Percentiles rank a stretch among this genome's conserved stretches.
Conservation (phyloP, 2,113 vertebrate genomes). For the Podocnemis expansa region DNA sequence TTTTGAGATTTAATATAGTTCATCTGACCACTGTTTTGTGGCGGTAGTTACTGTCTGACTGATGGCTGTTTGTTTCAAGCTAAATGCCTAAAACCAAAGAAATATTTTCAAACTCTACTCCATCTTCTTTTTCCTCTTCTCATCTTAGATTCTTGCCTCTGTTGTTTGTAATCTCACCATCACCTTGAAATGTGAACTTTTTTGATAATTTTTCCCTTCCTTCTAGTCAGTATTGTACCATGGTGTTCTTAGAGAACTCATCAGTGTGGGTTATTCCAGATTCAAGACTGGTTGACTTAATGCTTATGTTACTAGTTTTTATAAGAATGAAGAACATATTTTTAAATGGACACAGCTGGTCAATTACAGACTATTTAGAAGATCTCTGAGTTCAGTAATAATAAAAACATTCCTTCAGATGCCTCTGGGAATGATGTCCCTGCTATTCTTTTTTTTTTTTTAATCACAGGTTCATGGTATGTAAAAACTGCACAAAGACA, state of each 20-base stretch:
- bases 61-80: neutral
- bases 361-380: rapidly evolving
- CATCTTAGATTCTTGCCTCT: neutral
- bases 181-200: neutral
- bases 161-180: neutral
- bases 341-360: neutral
- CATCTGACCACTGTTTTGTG: neutral
- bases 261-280: neutral
- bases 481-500: neutral
- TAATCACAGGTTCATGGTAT: neutral
- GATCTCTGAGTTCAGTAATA: neutral
- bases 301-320: neutral
- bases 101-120: neutral
- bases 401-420: neutral
- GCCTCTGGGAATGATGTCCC: neutral
- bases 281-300: rapidly evolving
- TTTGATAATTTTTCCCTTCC: neutral
- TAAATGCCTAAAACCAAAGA: neutral
- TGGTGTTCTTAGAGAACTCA: neutral
- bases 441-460: neutral
- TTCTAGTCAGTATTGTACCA: neutral
- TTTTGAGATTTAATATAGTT: neutral
- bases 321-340: neutral
- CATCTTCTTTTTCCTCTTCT: neutral
- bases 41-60: neutral